Base-by-base conservation (phyloP, 1,140 invertebrate species). In the Piezodorus guildinii region DNA sequence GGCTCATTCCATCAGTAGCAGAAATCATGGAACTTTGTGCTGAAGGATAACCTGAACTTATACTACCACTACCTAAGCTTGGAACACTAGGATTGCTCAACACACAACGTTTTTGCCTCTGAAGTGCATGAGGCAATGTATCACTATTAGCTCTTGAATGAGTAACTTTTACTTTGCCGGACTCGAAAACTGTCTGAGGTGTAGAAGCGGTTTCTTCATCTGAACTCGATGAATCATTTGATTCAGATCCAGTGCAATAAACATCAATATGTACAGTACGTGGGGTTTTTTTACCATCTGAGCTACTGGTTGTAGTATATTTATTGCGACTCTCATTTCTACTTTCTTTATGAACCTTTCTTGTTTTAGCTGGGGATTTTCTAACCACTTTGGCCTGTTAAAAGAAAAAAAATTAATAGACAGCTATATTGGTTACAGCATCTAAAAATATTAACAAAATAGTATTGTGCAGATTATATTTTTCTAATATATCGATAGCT, bases 261-360 rank as follows among this genome's bases (percentile, higher is more conserved):
- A 87, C 86, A 73, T 88, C 85, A 45, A 87, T 87, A 69, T 87
- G 85, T 16, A 87, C 85, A 1, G 85, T 87, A 60, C 85, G 75
- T 2, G 84, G 82, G 68, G 84, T 66, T 67, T 74, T 64, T 66
- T 75, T 63, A 64, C 68, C 60, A 66, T 71, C 27, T 39, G 59
- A 60, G 21, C 59, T 45, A n/a, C 59, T 39, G 43, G 59, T 30
- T 23, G 19, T n/a, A 39, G 59, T 60, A 45, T 17, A 60, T 17
- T 45, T 43, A 60, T 39, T 45, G 1, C 4, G 3, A 39, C 3
- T 34, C 2, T 16, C 59, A 60, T 56, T 25, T 23, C 52, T 56
- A 25, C 14, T 10, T 16, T 56, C 23, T 25, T 25, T 56, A 23
- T 2, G 17, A 21, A 23, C 8, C 14, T 56, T 19, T 25, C 23